Base-by-base conservation (phyloP, 1,140 invertebrate species). In the Anoplolepis gracilipes region DNA sequence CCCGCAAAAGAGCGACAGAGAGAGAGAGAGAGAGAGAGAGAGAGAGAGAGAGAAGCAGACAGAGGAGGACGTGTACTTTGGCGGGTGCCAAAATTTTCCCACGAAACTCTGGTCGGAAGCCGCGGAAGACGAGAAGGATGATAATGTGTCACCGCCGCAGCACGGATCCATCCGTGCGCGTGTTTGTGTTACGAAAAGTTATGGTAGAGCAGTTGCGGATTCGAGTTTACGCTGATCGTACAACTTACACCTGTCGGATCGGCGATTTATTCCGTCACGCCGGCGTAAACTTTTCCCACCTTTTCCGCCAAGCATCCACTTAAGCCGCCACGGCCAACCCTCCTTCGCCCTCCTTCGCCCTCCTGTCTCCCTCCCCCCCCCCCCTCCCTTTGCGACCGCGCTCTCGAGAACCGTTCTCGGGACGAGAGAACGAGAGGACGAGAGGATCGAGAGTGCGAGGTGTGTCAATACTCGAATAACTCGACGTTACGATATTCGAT, bases 211-310 rank as follows among this genome's bases (percentile, higher is more conserved):
- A 65, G 11, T 19, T 16, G 70, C 87, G 84, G 85, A 88, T 85
- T 85, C 65, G 87, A 90, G 78, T 84, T 88, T 39, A 69, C 70
- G 28, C 84, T 72, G 62, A 79, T 59, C 64, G 69, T 39, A 64
- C 86, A 77, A 90, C 79, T 87, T 87, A 88, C 88, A 91, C 85
- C 87, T 90, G 87, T 85, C 75, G 84, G 72, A 88, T 86, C 85
- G 85, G 70, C 88, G 87, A 91, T 91, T 89, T 91, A 91, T 91
- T 87, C 84, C 85, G 85, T 88, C 84, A 87, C 65, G 79, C 53
- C 55, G 62, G 7, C 57, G 49, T 76, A 53, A 88, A 90, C 79
- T 90, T 75, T 33, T 65, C n/a, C n/a, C 65, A 77, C 39, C 75
- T 67, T 78, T 53, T 78, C 67, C 55, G 19, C 22, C 46, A 28